phyloP scores from a whole-genome alignment of 2,888 invertebrate genomes.

The Lottia scabra region DNA sequence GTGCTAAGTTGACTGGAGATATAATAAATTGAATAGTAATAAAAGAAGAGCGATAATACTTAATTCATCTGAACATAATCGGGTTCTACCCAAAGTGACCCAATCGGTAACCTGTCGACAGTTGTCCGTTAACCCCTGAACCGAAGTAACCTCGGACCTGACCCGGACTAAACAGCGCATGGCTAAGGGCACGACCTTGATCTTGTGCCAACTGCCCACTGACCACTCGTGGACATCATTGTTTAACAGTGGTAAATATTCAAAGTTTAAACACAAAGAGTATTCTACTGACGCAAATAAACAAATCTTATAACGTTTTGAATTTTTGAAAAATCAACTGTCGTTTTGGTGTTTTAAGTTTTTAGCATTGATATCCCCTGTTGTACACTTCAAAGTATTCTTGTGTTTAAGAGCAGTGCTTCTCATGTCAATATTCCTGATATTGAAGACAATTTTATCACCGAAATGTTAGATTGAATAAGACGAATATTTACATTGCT shows the following conservation, averaged over 20 bases:
- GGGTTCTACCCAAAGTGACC: slow-evolving; percentile 14
- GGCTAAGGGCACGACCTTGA: slow-evolving; percentile 12
- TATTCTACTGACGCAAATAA: too few relatives aligned
- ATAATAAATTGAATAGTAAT: slow-evolving; percentile 14
- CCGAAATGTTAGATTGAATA: not conserved
- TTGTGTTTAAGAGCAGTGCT: too few relatives aligned
- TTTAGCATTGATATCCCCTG: too few relatives aligned
- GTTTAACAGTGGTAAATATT: too few relatives aligned
- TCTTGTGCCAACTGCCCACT: slow-evolving; percentile 16
- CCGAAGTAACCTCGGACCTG: slow-evolving; percentile 18
- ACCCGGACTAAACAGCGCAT: slow-evolving; percentile 19
- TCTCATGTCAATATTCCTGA: too few relatives aligned
- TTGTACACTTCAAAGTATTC: too few relatives aligned
- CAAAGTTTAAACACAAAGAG: too few relatives aligned
- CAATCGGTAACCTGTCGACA: slow-evolving; percentile 16
- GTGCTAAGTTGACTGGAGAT: slow-evolving; percentile 5
- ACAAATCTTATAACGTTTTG: too few relatives aligned
- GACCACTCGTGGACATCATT: too few relatives aligned
- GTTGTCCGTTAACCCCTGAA: slow-evolving; percentile 22
- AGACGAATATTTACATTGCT: not conserved
- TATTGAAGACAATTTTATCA: too few relatives aligned
- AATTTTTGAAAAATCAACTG: too few relatives aligned
- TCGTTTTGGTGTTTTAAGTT: too few relatives aligned
- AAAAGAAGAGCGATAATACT: slow-evolving; percentile 19
- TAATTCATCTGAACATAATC: slow-evolving; percentile 25